phyloP scores from a whole-genome alignment of 2,797 vertebrate species.

The Enteromius anoplus region DNA sequence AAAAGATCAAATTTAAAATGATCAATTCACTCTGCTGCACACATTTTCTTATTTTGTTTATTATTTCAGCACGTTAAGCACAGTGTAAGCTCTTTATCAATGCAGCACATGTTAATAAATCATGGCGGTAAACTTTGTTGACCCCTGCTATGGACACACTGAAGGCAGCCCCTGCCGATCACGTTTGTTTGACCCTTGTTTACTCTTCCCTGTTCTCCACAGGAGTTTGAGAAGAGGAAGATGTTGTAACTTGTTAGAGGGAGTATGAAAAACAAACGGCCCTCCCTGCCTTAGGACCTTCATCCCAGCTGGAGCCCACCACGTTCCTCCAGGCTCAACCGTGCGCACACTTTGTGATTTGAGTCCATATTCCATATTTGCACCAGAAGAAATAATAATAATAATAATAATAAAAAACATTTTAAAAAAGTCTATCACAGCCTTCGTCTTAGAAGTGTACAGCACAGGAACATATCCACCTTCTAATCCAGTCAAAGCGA shows the following conservation, averaged over 20 bases:
- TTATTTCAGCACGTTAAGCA: neutral
- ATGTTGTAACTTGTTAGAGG: constrained; percentile 82
- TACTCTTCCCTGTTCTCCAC: constrained; percentile 60
- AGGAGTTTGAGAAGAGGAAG: constrained; percentile 99
- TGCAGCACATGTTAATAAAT: neutral
- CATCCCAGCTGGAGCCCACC: constrained; percentile 59
- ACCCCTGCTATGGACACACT: neutral
- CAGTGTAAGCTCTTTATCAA: neutral
- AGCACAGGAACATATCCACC: constrained; percentile 33
- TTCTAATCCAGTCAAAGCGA: constrained; percentile 34
- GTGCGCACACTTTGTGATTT: constrained; percentile 32
- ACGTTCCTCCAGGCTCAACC: neutral
- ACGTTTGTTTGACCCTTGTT: constrained; percentile 41
- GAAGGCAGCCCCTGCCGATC: neutral
- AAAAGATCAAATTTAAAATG: neutral
- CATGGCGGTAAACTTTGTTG: neutral
- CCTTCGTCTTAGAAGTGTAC: constrained; percentile 39
- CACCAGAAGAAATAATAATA: constrained; percentile 32
- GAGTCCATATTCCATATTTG: constrained; percentile 24
- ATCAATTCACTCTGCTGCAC: neutral
- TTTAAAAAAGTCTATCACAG: constrained; percentile 20
- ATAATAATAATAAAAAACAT: neutral
- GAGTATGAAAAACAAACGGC: constrained; percentile 55
- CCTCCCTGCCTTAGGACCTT: constrained; percentile 61
- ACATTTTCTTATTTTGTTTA: neutral